phyloP scores from a whole-genome alignment of 2,888 invertebrate species.

The Aplocera efformata region DNA sequence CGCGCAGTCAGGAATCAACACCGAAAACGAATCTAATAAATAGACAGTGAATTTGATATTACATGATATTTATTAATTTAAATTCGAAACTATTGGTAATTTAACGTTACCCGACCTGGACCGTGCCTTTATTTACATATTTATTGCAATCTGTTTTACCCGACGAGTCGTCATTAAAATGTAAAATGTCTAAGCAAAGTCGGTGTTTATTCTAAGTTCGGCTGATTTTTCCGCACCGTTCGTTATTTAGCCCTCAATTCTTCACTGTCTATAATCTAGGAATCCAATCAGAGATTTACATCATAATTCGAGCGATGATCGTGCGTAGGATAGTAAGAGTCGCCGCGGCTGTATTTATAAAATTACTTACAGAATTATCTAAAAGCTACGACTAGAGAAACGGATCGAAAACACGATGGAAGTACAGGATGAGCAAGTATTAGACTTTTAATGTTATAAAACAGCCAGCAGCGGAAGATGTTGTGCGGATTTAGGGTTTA shows the following conservation, averaged over 20 bases:
- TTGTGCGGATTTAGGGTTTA: constrained; percentile 29
- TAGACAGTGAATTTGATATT: constrained; percentile 80
- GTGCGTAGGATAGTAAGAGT: constrained; percentile 42
- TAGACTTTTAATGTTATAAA: constrained; percentile 59
- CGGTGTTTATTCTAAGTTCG: constrained; percentile 8
- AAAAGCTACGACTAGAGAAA: constrained; percentile 68
- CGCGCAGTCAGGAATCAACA: constrained; percentile 76
- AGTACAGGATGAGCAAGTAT: constrained; percentile 73
- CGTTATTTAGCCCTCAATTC: constrained; percentile 41
- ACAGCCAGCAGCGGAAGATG: constrained; percentile 49
- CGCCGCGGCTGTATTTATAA: constrained; percentile 57
- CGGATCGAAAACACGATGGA: constrained; percentile 68
- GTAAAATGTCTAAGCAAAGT: constrained; percentile 27
- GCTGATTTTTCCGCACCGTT: constrained; percentile 1
- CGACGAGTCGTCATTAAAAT: constrained; percentile 42
- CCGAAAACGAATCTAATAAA: constrained; percentile 77
- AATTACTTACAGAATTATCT: constrained; percentile 56
- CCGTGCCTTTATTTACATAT: constrained; percentile 73
- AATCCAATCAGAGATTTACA: constrained; percentile 5
- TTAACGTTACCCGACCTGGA: constrained; percentile 63
- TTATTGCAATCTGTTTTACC: constrained; percentile 73
- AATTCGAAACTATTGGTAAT: constrained; percentile 74
- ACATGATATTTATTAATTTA: constrained; percentile 69
- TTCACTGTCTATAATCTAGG: constrained; percentile 72
- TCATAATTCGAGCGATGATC: constrained; percentile 43